phyloP scores from a whole-genome alignment of 1,140 invertebrate species.

The Phthorimaea operculella region DNA sequence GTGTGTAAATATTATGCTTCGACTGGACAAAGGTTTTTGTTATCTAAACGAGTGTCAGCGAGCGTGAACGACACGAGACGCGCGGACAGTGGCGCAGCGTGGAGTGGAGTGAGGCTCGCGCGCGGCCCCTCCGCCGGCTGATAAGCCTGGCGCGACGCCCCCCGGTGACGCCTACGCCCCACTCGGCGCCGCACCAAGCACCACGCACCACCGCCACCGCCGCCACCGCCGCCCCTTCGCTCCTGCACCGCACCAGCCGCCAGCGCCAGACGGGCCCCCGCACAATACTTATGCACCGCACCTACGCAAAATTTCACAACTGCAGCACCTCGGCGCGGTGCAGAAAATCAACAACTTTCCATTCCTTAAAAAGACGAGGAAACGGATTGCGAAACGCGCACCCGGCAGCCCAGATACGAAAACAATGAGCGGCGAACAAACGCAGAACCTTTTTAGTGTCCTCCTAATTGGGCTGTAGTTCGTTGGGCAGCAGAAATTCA shows the following conservation, averaged over 20 bases:
- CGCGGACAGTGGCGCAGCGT: constrained; percentile 54
- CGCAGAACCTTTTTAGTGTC: constrained; percentile 54
- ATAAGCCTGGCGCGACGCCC: constrained; percentile 65
- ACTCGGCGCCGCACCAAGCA: constrained; percentile 40
- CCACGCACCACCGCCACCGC: constrained; percentile 45
- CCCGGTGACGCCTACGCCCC: constrained; percentile 64
- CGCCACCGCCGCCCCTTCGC: constrained; percentile 31
- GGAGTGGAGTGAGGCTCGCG: constrained; percentile 64
- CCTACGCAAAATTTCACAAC: constrained; percentile 61
- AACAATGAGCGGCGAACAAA: constrained; percentile 58
- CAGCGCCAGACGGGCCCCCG: constrained; percentile 48
- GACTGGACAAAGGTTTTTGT: constrained; percentile 66
- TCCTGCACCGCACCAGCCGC: constrained; percentile 44
- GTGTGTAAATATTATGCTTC: constrained; percentile 59
- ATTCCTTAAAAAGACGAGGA: constrained; percentile 63
- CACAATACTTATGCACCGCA: constrained; percentile 46
- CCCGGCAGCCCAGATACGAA: constrained; percentile 46
- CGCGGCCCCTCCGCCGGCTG: constrained; percentile 60
- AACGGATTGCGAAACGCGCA: constrained; percentile 47
- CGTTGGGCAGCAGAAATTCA: constrained; percentile 48
- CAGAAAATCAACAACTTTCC: constrained; percentile 58
- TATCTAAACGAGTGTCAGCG: constrained; percentile 57
- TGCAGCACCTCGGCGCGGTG: constrained; percentile 30
- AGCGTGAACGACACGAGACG: constrained; percentile 44
- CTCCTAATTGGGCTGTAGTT: constrained; percentile 56